A percentile compares a stretch with the other conserved stretches of the same genome.
Evolutionary conservation across 2,113 vertebrate species (phyloP).

Genomic region (Chionis minor): DNA sequence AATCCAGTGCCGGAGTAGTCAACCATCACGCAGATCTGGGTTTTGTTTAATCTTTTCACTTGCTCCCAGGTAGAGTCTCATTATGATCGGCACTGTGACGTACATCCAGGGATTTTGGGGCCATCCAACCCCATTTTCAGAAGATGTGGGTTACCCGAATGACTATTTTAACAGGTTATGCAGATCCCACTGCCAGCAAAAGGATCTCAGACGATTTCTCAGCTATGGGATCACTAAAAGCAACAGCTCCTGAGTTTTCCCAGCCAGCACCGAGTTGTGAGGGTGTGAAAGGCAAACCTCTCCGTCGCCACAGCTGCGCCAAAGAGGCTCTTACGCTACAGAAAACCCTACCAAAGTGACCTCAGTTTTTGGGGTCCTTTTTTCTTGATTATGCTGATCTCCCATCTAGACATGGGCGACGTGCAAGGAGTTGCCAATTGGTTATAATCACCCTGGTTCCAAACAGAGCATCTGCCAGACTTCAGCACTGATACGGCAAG

Average conservation of each 20-base stretch:
- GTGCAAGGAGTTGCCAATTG: background rate
- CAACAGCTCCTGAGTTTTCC: background rate
- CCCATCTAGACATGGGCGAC: accelerated
- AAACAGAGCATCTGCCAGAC: background rate
- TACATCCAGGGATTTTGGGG: background rate
- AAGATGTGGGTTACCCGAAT: background rate
- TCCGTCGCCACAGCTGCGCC: background rate
- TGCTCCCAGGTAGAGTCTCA: background rate
- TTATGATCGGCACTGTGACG: background rate
- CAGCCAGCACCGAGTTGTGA: background rate
- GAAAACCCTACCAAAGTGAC: background rate
- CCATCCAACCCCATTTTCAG: background rate
- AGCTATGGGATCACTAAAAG: background rate
- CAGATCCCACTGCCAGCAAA: background rate
- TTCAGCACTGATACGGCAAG: background rate
- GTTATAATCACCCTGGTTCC: background rate
- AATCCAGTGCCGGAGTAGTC: background rate
- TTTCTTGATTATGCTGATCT: background rate
- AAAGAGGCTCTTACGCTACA: background rate
- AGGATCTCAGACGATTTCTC: background rate
- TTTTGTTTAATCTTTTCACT: background rate
- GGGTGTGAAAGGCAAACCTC: background rate
- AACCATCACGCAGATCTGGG: accelerated
- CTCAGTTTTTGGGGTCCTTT: background rate
- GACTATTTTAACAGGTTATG: background rate